These are phyloP conservation scores for Stenolophus ochropezus DNA, from an alignment of 2,888 invertebrate genomes.

Conservation along the genomic window DNA sequence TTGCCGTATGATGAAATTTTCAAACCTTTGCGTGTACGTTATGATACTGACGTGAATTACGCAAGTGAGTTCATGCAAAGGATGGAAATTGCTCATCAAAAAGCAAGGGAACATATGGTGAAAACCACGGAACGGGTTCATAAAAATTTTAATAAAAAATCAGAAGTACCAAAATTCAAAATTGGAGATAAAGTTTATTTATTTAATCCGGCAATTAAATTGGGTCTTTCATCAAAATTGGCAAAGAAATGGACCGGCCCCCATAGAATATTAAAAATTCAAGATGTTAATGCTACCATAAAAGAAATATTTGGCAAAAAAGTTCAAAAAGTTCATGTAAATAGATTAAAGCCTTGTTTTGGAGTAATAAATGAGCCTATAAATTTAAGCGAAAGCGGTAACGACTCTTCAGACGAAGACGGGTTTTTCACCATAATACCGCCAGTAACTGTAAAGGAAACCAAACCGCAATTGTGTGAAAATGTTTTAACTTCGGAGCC, in stretches of 20 bases:
- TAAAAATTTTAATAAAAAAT: constrained; percentile 43
- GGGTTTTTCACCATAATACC: too few species aligned
- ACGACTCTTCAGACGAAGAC: too few species aligned
- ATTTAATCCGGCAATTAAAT: constrained; percentile 20
- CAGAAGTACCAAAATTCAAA: not conserved
- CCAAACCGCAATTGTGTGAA: not conserved
- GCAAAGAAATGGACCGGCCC: constrained; percentile 43
- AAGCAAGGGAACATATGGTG: constrained; percentile 12
- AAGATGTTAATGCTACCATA: constrained; percentile 15
- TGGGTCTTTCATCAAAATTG: constrained; percentile 20
- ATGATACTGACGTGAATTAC: constrained; percentile 13
- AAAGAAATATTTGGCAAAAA: constrained; percentile 11
- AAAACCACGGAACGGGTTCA: constrained; percentile 25
- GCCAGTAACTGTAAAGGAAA: not conserved
- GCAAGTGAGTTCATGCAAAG: constrained; percentile 31
- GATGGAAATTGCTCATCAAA: constrained; percentile 24
- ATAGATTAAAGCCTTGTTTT: constrained; percentile 21
- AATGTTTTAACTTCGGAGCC: not conserved
- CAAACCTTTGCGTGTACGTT: not conserved
- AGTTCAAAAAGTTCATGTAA: not conserved
- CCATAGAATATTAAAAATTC: not conserved
- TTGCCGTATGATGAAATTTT: constrained; percentile 34
- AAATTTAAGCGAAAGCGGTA: not conserved
- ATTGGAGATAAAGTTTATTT: constrained; percentile 44
- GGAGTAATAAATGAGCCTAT: not conserved